Evolutionary conservation across 2,888 invertebrate genomes (phyloP).

Genomic region (Nomada goodeniana): DNA sequence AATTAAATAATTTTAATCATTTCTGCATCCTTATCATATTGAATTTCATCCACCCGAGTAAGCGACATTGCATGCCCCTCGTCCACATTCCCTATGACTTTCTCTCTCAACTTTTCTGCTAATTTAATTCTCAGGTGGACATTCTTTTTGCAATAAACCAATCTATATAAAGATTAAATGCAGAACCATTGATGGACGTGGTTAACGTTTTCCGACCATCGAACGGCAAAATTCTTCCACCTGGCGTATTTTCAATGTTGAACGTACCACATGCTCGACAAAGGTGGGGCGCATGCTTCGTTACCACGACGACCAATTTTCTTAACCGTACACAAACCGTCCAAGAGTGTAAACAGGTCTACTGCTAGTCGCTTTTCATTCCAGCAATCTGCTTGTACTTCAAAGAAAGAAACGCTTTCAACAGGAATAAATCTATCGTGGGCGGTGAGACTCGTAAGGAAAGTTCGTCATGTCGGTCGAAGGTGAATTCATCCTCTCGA

Average conservation of each 20-base stretch:
- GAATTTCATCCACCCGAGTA: too few species aligned
- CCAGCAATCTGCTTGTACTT: too few species aligned
- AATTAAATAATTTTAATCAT: too few species aligned
- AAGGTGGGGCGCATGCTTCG: conserved; percentile 54
- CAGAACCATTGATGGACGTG: not conserved
- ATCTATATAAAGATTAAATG: not conserved
- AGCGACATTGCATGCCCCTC: too few species aligned
- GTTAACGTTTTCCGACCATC: not conserved
- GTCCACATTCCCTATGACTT: too few species aligned
- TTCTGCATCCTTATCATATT: too few species aligned
- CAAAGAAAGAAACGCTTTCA: not conserved
- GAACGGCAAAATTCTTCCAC: not conserved
- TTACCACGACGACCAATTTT: conserved; percentile 62
- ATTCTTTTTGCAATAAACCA: not conserved
- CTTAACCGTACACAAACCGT: conserved; percentile 43
- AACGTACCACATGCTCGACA: conserved; percentile 24
- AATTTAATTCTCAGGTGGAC: not conserved
- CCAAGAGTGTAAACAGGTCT: not conserved
- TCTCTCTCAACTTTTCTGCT: not conserved
- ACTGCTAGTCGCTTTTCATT: not conserved
- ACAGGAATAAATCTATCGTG: not conserved
- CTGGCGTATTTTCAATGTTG: not conserved
- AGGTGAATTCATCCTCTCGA: conserved; percentile 88
- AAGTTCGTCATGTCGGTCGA: conserved; percentile 79
- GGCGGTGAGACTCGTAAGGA: too few species aligned